phyloP scores from a whole-genome alignment of 2,797 vertebrate species.

The Lepidocolaptes lacrymiger region DNA sequence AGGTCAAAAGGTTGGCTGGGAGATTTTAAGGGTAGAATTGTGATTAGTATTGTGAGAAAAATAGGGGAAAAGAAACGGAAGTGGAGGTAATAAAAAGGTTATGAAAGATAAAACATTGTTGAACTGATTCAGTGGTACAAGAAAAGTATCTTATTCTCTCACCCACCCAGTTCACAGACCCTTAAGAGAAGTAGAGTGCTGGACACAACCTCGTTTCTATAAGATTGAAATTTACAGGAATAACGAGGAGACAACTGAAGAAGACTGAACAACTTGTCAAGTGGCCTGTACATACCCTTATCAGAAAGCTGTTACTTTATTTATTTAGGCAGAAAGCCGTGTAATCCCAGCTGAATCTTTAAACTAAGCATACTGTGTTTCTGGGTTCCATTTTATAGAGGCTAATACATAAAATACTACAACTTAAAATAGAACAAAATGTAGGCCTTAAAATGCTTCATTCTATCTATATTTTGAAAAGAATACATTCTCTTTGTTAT shows the following conservation, averaged over 20 bases:
- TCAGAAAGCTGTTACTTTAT: background rate
- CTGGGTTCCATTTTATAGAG: background rate
- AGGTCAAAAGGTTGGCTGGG: background rate
- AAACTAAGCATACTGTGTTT: background rate
- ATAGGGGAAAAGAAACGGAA: background rate
- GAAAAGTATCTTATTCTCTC: background rate
- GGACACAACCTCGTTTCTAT: background rate
- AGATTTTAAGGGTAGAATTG: background rate
- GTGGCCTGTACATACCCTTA: background rate
- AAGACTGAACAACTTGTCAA: background rate
- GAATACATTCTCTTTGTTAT: fast-evolving
- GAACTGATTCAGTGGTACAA: background rate
- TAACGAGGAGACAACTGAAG: background rate
- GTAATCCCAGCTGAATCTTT: background rate
- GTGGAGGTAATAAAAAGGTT: background rate
- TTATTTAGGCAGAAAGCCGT: background rate
- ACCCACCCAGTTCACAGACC: background rate
- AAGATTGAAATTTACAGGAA: background rate
- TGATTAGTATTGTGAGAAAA: background rate
- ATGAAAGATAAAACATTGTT: background rate
- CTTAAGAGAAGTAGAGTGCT: background rate
- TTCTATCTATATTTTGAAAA: background rate
- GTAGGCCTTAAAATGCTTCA: background rate
- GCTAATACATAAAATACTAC: background rate
- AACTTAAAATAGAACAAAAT: background rate